Base-by-base conservation (phyloP, 2,113 vertebrate genomes). In the Orientallactaga bullata region DNA sequence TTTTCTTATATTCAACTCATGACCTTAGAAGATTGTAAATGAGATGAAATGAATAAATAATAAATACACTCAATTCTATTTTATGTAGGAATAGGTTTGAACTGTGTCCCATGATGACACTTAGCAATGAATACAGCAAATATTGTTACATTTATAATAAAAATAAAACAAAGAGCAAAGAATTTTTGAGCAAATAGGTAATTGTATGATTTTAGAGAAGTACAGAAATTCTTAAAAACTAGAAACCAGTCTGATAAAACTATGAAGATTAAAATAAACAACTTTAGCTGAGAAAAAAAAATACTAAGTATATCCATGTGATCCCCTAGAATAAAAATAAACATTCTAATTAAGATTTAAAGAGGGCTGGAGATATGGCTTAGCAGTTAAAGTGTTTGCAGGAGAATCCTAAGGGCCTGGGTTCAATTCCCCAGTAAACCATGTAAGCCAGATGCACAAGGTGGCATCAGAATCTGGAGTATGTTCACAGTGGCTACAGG, bases 91-190 rank as follows among this genome's bases (percentile, higher is more conserved):
- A 78, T 69, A 28, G 35, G 23, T 80, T 81, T 92, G 77, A 92
- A 74, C 82, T 51, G 24, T 8, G 16, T 47, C 24, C 30, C 18
- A 32, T 47, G 10, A 81, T 69, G 71, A 35, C 7, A 37, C 42
- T 65, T 76, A 23, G 13, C 60, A 74, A 35, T 88, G 63, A 93
- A 77, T 58, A 32, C 5, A 81, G 77, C 0, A 51, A 72, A 32
- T 20, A 79, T 30, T 93, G 91, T 85, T 93, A 79, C 2, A 89
- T 60, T 88, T 88, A 2, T 28, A 73, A 58, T 42, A 71, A 81
- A 85, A 35, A 90, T 82, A 51, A 61, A 69, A 81, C 79, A 69
- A 58, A 32, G 2, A 32, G 28, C 69, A 93, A 86, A 39, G 69
- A 71, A 87, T 86, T 79, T 79, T 88, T 24, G 58, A 76, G 28